Evolutionary conservation across 2,888 invertebrate species (phyloP).

Genomic region (Ochropleura leucogaster): DNA sequence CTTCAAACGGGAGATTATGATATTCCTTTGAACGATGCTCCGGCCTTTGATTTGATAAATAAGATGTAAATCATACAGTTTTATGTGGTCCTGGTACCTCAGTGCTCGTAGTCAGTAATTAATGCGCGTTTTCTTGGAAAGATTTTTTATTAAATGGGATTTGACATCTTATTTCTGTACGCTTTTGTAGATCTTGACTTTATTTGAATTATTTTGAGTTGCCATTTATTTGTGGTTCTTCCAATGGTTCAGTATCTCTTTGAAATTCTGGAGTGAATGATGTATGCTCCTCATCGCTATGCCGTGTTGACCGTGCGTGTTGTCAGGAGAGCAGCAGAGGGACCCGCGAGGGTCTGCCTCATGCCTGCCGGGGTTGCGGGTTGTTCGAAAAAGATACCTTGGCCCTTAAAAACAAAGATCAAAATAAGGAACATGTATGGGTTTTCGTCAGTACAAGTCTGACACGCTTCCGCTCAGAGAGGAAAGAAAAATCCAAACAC

Average conservation of each 20-base stretch:
- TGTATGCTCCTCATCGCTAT: neutral
- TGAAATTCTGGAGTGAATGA: neutral
- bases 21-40: conserved; percentile 65
- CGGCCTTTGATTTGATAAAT: conserved; percentile 63
- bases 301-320: no score
- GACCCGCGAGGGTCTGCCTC: no score
- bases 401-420: no score
- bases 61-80: conserved; percentile 64
- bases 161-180: conserved; percentile 38
- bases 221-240: neutral
- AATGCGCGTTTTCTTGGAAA: conserved; percentile 53
- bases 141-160: conserved; percentile 33
- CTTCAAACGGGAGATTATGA: conserved; percentile 62
- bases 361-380: no score
- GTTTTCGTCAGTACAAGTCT: no score
- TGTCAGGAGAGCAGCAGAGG: no score
- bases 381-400: no score
- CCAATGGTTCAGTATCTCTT: neutral
- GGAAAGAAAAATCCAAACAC: no score
- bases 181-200: neutral
- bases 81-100: conserved; percentile 60
- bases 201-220: neutral
- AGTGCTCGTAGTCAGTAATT: conserved; percentile 35
- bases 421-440: no score
- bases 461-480: no score